Conservation (phyloP, 2,797 vertebrate species). For the Loris lydekkerianus region DNA sequence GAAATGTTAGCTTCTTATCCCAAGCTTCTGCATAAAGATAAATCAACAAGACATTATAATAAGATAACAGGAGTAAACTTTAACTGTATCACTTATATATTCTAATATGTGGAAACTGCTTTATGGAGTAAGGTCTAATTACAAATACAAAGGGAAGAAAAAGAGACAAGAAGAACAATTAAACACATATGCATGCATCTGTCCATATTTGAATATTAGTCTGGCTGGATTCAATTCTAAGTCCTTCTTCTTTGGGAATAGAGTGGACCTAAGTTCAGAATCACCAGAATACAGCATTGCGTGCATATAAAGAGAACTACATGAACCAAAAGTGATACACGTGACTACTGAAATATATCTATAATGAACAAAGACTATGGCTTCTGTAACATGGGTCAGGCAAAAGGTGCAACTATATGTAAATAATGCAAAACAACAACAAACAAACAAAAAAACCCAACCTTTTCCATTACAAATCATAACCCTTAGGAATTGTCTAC, state of each 20-base stretch:
- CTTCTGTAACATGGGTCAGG: neutral
- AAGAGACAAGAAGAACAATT: neutral
- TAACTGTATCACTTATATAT: neutral
- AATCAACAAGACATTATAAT: neutral
- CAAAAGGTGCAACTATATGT: neutral
- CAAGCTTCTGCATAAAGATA: neutral
- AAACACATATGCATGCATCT: neutral
- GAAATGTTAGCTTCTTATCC: neutral
- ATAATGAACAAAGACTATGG: neutral
- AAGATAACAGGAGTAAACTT: neutral
- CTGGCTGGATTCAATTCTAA: neutral
- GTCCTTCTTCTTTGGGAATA: neutral
- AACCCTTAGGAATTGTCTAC: neutral
- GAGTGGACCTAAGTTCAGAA: neutral
- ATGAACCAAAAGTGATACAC: neutral
- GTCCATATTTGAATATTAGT: neutral
- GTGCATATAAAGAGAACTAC: neutral
- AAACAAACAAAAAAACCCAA: neutral
- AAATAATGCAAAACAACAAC: neutral
- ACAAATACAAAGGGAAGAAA: neutral
- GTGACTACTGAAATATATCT: neutral
- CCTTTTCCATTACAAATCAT: neutral
- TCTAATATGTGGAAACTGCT: neutral
- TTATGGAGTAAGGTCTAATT: neutral
- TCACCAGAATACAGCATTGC: neutral